Conservation (phyloP, 2,888 invertebrate species). For the Dolichomitus sp. region DNA sequence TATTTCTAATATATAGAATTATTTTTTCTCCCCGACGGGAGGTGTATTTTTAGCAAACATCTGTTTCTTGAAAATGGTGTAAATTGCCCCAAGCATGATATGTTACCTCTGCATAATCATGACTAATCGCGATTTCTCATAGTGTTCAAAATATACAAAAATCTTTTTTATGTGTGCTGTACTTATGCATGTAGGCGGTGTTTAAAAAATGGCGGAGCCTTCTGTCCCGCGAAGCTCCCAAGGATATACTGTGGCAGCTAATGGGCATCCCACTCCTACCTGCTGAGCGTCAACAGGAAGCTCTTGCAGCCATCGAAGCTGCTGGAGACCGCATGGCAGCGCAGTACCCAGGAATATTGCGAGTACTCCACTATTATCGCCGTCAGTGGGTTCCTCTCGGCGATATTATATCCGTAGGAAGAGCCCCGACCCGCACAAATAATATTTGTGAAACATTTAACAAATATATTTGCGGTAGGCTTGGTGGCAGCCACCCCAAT, state of each 20-base stretch:
- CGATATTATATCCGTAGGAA: background rate
- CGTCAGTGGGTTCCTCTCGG: slow-evolving; percentile 12
- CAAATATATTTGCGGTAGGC: slow-evolving; percentile 8
- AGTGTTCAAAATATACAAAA: no score
- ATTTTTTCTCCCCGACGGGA: no score
- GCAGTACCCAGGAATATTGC: background rate
- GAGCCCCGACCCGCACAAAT: slow-evolving; percentile 18
- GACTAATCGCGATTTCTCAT: no score
- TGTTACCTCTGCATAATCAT: no score
- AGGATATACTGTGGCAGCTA: slow-evolving; percentile 5
- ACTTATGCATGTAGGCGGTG: slow-evolving; percentile 10
- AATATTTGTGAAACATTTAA: slow-evolving; percentile 10
- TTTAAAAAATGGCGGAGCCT: slow-evolving; percentile 14
- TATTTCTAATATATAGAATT: no score
- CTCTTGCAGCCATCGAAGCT: background rate
- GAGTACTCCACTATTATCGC: slow-evolving; percentile 1
- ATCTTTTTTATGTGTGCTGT: no score
- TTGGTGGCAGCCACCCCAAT: slow-evolving; percentile 8
- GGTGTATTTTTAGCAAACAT: no score
- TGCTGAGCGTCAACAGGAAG: background rate
- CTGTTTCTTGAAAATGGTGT: no score
- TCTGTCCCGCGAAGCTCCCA: background rate
- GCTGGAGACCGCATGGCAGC: background rate
- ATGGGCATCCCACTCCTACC: slow-evolving; percentile 19
- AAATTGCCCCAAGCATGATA: no score